Evolutionary conservation across 2,888 invertebrate species (phyloP).

Genomic region (Nipponacmea schrenckii): DNA sequence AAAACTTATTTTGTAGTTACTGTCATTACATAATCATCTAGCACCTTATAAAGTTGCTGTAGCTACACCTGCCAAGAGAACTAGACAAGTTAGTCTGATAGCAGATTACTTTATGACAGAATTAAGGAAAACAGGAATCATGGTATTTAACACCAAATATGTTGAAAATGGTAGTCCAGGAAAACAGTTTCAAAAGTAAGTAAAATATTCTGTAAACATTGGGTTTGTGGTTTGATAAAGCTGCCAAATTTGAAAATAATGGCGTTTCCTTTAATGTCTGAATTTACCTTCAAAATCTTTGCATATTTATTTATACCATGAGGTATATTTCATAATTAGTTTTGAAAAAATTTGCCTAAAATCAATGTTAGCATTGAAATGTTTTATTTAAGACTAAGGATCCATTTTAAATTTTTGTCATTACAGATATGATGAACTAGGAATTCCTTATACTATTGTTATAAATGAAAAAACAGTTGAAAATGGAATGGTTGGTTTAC

Average conservation of each 20-base stretch:
- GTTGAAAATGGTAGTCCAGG: constrained; percentile 32
- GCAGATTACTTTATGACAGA: constrained; percentile 43
- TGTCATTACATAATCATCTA: constrained; percentile 51
- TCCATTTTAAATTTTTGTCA: neutral
- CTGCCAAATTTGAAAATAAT: too few species aligned
- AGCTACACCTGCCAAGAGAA: constrained; percentile 34
- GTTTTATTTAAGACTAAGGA: too few species aligned
- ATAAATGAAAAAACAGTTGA: constrained; percentile 77
- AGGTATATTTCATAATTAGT: too few species aligned
- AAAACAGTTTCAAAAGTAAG: constrained; percentile 40
- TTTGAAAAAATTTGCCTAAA: too few species aligned
- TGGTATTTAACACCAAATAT: constrained; percentile 39
- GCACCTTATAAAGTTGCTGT: constrained; percentile 56
- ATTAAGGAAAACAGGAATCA: constrained; percentile 42
- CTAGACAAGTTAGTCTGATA: constrained; percentile 42
- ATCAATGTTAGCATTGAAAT: too few species aligned
- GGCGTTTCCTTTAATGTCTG: too few species aligned
- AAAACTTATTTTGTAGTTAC: constrained; percentile 36
- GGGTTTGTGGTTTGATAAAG: too few species aligned
- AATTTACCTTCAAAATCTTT: too few species aligned
- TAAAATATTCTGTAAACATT: neutral
- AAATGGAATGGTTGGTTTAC: constrained; percentile 77
- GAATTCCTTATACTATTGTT: constrained; percentile 80
- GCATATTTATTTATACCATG: too few species aligned
- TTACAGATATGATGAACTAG: constrained; percentile 73